phyloP scores from a whole-genome alignment of 2,888 invertebrate species.

The Metellina segmentata region DNA sequence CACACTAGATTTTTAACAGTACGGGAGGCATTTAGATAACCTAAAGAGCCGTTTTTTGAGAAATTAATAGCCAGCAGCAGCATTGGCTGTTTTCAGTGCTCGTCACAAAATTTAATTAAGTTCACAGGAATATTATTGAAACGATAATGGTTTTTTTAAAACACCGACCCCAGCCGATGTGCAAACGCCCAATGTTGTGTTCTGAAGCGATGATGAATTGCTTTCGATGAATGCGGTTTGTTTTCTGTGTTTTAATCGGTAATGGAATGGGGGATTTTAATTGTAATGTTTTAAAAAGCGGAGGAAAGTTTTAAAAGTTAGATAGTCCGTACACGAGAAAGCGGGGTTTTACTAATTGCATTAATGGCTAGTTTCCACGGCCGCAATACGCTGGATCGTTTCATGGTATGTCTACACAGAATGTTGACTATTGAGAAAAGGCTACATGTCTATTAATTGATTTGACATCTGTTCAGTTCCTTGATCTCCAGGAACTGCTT shows the following conservation, averaged over 20 bases:
- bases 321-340: no score
- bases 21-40: constrained; percentile 30
- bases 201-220: constrained; percentile 29
- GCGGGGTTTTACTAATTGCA: no score
- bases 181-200: neutral
- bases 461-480: no score
- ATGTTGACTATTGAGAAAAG: no score
- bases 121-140: constrained; percentile 8
- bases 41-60: neutral
- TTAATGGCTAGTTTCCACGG: no score
- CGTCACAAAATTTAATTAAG: constrained; percentile 24
- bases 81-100: constrained; percentile 23
- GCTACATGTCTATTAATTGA: no score
- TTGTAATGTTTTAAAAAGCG: no score
- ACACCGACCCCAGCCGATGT: neutral
- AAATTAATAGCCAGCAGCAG: constrained; percentile 16
- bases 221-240: neutral
- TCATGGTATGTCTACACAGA: no score
- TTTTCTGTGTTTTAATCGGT: neutral
- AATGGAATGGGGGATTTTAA: no score
- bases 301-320: no score
- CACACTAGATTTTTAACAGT: neutral
- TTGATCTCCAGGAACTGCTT: no score
- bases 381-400: no score
- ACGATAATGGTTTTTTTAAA: neutral